These are phyloP conservation scores for Percina caprodes DNA, from an alignment of 2,113 vertebrate genomes.

Conservation along the genomic window DNA sequence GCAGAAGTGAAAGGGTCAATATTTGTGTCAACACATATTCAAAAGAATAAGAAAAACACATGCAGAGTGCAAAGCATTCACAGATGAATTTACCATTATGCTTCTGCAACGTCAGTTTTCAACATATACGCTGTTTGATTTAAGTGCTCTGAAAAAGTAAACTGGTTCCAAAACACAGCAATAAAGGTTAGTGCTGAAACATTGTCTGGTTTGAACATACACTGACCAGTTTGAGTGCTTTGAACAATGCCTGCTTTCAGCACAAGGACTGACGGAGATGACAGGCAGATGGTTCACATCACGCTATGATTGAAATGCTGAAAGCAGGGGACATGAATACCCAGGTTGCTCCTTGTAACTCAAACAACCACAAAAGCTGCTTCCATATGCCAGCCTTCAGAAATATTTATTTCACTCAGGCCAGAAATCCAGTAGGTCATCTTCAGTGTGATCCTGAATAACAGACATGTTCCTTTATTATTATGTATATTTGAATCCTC, in stretches of 20 bases:
- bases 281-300: slow-evolving; percentile 67
- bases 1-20: slow-evolving; percentile 11
- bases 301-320: slow-evolving; percentile 20
- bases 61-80: slow-evolving; percentile 31
- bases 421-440: not conserved
- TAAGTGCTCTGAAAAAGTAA: slow-evolving; percentile 31
- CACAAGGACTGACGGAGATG: slow-evolving; percentile 48
- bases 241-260: slow-evolving; percentile 67
- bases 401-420: slow-evolving; percentile 15
- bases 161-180: slow-evolving; percentile 35
- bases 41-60: slow-evolving; percentile 51
- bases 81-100: slow-evolving; percentile 32
- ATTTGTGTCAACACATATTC: slow-evolving; percentile 22
- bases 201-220: slow-evolving; percentile 46
- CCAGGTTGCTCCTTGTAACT: slow-evolving; percentile 13
- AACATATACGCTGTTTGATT: slow-evolving; percentile 57
- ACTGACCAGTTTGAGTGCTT: slow-evolving; percentile 50
- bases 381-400: slow-evolving; percentile 17
- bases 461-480: not conserved
- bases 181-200: slow-evolving; percentile 38
- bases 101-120: slow-evolving; percentile 49
- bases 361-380: slow-evolving; percentile 33
- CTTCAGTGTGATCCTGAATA: not conserved
- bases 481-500: not conserved
- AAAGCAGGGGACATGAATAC: slow-evolving; percentile 34